Percentiles rank a stretch among this genome's conserved stretches.
phyloP scores from a whole-genome alignment of 2,797 vertebrate species.

The Lepus oiostolus region DNA sequence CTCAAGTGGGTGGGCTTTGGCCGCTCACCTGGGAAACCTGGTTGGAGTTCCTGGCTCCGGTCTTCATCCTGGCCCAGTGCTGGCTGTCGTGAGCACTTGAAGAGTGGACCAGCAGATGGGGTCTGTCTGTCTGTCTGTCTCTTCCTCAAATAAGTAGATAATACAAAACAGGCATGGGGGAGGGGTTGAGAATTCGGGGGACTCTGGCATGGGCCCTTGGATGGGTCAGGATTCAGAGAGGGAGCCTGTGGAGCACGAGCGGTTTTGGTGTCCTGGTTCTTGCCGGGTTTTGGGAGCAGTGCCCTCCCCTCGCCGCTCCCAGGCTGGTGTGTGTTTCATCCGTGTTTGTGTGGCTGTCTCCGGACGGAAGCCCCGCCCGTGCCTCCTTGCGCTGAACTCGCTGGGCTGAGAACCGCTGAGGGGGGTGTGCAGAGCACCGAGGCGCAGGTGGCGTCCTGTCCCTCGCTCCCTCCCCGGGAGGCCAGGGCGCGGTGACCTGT shows the following conservation, averaged over 20 bases:
- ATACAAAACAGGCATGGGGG: neutral
- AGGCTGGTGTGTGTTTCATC: neutral
- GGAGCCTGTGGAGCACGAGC: accelerated
- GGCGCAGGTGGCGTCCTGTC: accelerated
- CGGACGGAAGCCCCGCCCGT: neutral
- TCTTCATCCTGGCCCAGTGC: too few species aligned
- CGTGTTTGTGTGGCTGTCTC: too few species aligned
- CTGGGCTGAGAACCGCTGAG: accelerated
- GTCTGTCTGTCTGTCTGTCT: too few species aligned
- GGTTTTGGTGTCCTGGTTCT: accelerated
- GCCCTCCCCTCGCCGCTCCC: accelerated
- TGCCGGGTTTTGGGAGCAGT: accelerated
- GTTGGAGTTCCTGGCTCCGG: too few species aligned
- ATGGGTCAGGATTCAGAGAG: neutral
- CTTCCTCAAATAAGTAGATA: too few species aligned
- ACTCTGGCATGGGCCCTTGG: neutral
- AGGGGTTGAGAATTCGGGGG: accelerated
- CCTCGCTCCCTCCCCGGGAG: accelerated
- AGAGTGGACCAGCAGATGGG: too few species aligned
- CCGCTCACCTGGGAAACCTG: too few species aligned
- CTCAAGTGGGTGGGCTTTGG: too few species aligned
- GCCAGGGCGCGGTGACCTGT: accelerated
- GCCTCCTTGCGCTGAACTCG: too few species aligned
- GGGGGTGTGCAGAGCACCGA: too few species aligned
- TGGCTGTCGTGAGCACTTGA: too few species aligned